A percentile compares a stretch with the other conserved stretches of the same genome.
These are phyloP conservation scores for Sipha maydis DNA, from an alignment of 2,888 invertebrate genomes.

Conservation along the genomic window DNA sequence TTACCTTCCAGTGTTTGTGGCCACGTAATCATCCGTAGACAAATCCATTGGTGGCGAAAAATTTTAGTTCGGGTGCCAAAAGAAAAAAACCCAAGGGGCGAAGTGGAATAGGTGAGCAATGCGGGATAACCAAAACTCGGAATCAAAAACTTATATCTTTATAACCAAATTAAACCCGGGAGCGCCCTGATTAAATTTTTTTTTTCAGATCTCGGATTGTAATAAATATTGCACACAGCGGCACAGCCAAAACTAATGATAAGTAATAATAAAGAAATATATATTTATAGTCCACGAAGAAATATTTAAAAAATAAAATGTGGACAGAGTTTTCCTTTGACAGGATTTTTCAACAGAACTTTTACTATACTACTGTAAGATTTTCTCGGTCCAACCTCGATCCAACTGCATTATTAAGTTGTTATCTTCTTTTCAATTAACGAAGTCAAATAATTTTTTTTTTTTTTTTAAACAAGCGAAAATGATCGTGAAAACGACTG, in stretches of 20 bases:
- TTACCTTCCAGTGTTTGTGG: slow-evolving; percentile 21
- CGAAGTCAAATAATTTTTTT: slow-evolving; percentile 18
- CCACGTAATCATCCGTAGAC: slow-evolving; percentile 55
- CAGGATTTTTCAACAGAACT: slow-evolving; percentile 27
- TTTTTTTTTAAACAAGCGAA: too few species aligned
- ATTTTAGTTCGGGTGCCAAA: slow-evolving; percentile 54
- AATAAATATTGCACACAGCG: slow-evolving; percentile 45
- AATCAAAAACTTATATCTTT: slow-evolving; percentile 62
- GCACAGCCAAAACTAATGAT: slow-evolving; percentile 50
- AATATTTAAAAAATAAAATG: slow-evolving; percentile 25
- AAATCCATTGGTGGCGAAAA: slow-evolving; percentile 47
- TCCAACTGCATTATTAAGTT: slow-evolving; percentile 25
- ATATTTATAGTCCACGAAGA: background rate
- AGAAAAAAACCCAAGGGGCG: slow-evolving; percentile 13
- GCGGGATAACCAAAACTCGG: slow-evolving; percentile 42
- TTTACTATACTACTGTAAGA: slow-evolving; percentile 28
- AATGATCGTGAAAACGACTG: slow-evolving; percentile 15
- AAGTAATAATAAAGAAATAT: slow-evolving; percentile 60
- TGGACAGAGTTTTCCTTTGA: slow-evolving; percentile 51
- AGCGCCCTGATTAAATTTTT: slow-evolving; percentile 56
- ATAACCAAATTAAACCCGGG: slow-evolving; percentile 60
- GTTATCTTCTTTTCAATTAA: slow-evolving; percentile 52
- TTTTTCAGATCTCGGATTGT: slow-evolving; percentile 28
- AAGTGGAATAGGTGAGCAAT: background rate
- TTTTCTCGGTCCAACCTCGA: background rate